Conservation (phyloP, 2,113 vertebrate genomes). For the Pyrgilauda ruficollis region DNA sequence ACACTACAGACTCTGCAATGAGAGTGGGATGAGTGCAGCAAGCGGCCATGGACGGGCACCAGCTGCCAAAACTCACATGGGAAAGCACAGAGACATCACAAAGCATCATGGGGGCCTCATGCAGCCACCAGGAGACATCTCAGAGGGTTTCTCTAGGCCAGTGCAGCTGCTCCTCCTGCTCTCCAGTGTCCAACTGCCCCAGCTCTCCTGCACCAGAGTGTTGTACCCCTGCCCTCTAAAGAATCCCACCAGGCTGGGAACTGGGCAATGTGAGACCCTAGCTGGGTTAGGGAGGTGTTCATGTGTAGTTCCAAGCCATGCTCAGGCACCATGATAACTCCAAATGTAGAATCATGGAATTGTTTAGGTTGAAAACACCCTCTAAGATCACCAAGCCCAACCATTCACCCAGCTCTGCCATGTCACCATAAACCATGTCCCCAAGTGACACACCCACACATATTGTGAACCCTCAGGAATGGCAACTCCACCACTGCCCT, state of each 20-base stretch:
- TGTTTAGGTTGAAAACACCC: background rate
- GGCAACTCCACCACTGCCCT: background rate
- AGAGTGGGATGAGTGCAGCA: background rate
- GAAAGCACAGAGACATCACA: background rate
- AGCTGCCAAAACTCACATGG: background rate
- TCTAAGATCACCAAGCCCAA: background rate
- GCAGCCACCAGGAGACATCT: background rate
- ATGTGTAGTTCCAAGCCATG: background rate
- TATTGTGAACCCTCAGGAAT: background rate
- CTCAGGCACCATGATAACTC: background rate
- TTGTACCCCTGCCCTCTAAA: background rate
- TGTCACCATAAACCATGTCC: background rate
- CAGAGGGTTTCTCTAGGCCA: background rate
- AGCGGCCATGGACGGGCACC: rapidly evolving
- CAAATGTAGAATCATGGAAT: background rate
- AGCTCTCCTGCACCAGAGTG: background rate
- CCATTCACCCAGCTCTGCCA: background rate
- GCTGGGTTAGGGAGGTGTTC: background rate
- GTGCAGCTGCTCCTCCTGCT: background rate
- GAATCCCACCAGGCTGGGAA: background rate
- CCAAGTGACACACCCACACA: background rate
- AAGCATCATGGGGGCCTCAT: too few relatives aligned
- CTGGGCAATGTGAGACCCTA: rapidly evolving
- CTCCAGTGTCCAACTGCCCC: background rate
- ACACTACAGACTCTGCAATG: background rate